phyloP scores from a whole-genome alignment of 2,113 vertebrate species.

The Phylloscopus trochiloides region DNA sequence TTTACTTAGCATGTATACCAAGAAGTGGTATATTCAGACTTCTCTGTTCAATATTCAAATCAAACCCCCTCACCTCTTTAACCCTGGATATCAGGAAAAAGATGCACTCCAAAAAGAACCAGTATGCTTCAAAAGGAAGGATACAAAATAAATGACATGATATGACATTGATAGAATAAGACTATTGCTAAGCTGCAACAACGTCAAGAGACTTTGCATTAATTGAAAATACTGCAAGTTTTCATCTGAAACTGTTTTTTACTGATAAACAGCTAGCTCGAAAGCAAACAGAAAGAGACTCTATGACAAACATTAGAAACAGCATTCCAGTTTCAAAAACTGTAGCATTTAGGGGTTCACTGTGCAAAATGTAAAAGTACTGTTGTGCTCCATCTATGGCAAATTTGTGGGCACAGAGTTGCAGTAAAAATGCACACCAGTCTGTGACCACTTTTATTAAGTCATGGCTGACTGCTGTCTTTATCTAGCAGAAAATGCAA shows the following conservation, averaged over 20 bases:
- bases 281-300: neutral
- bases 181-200: neutral
- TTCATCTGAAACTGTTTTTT: neutral
- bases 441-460: neutral
- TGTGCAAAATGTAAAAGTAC: neutral
- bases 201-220: neutral
- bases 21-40: neutral
- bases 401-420: neutral
- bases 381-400: neutral
- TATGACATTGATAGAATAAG: neutral
- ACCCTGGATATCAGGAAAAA: neutral
- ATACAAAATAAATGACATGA: neutral
- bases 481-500: neutral
- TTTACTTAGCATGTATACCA: neutral
- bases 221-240: neutral
- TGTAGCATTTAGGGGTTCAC: neutral
- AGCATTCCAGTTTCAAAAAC: neutral
- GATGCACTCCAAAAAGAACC: neutral
- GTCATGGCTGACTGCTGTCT: neutral
- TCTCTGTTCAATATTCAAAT: neutral
- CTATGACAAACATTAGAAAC: neutral
- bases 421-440: neutral
- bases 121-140: neutral
- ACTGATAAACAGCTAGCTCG: neutral
- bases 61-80: neutral